Percentiles rank a stretch among this genome's conserved stretches.
These are phyloP conservation scores for Atta texana DNA, from an alignment of 1,140 invertebrate genomes.

Conservation along the genomic window DNA sequence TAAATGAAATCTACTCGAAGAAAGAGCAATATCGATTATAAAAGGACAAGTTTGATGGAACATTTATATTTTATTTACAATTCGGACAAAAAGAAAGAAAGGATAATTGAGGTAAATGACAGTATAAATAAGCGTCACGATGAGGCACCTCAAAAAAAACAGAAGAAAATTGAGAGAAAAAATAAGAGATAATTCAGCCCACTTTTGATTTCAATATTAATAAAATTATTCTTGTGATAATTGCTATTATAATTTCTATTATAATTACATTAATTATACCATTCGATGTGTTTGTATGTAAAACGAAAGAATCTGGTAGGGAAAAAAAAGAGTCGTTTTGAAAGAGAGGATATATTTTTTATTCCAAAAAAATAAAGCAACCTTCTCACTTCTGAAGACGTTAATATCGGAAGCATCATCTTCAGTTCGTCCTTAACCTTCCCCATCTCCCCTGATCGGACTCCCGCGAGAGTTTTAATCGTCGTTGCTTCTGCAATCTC, in stretches of 20 bases:
- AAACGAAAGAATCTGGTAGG: too few species aligned
- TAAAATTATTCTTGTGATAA: too few species aligned
- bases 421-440: slow-evolving; percentile 70
- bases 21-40: not conserved
- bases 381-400: slow-evolving; percentile 72
- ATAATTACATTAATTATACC: too few species aligned
- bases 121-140: not conserved
- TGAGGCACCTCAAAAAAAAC: not conserved
- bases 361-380: slow-evolving; percentile 29
- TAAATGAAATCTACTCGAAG: slow-evolving; percentile 82
- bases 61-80: not conserved
- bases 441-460: slow-evolving; percentile 26
- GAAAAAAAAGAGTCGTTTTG: too few species aligned
- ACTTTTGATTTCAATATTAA: too few species aligned
- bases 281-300: too few species aligned
- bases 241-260: too few species aligned
- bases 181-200: too few species aligned
- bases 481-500: not conserved
- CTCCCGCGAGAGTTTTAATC: slow-evolving; percentile 66
- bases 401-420: slow-evolving; percentile 66
- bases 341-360: not conserved
- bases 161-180: too few species aligned
- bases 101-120: not conserved
- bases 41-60: slow-evolving; percentile 1
- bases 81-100: not conserved